These are phyloP conservation scores for Notoglanidium macrostoma DNA, from an alignment of 2,797 vertebrate species.

Conservation along the genomic window DNA sequence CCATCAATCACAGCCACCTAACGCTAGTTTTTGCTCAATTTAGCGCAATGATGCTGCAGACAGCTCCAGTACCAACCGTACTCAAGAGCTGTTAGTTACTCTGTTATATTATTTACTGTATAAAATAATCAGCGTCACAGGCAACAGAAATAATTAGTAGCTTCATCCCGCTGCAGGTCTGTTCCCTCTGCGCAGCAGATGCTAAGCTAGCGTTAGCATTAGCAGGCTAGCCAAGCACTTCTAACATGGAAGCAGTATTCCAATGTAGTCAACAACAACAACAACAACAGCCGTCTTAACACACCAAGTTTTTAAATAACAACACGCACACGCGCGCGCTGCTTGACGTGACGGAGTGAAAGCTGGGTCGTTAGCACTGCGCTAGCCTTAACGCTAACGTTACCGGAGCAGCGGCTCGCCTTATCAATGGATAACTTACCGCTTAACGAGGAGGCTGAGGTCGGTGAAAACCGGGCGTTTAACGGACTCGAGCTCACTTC, in stretches of 20 bases:
- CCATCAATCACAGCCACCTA: not conserved
- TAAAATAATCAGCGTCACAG: not conserved
- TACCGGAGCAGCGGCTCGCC: slow-evolving; percentile 24
- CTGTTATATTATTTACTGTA: no score
- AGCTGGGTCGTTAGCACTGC: not conserved
- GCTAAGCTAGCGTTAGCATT: slow-evolving; percentile 25
- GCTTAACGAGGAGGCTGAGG: slow-evolving; percentile 47
- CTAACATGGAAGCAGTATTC: not conserved
- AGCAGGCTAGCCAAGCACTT: not conserved
- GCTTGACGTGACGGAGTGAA: not conserved
- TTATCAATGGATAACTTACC: slow-evolving; percentile 61
- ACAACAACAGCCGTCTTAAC: not conserved
- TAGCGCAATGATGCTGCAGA: not conserved
- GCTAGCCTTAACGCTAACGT: not conserved
- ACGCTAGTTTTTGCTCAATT: not conserved
- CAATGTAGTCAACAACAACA: not conserved
- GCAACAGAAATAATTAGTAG: no score
- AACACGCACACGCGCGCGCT: not conserved
- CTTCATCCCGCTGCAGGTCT: not conserved
- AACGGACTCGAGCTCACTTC: not conserved
- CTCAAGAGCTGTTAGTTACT: not conserved
- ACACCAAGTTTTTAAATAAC: not conserved
- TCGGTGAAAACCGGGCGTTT: slow-evolving; percentile 46
- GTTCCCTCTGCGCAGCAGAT: not conserved
- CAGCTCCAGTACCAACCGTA: no score